Percentiles rank a stretch among this genome's conserved stretches.
Conservation (phyloP, 35 echinoderm and acorn worm species). For the Heliocidaris erythrogramma region DNA sequence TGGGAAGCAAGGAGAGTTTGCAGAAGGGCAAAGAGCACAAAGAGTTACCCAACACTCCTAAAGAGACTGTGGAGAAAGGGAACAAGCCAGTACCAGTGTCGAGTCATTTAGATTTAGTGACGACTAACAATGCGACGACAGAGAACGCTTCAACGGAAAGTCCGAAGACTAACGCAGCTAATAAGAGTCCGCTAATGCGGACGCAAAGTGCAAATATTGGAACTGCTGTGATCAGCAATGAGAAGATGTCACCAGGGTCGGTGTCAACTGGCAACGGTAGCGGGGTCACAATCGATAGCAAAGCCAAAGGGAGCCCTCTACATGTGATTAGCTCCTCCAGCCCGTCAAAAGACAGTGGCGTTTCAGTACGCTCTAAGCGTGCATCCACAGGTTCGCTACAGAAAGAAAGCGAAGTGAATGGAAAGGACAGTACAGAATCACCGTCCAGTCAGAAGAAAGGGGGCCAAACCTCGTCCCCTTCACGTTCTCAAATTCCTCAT, state of each 20-base stretch:
- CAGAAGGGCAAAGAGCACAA: slow-evolving; percentile 64
- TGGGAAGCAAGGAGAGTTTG: slow-evolving; percentile 95
- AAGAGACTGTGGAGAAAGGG: slow-evolving; percentile 80
- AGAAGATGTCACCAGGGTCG: slow-evolving; percentile 33
- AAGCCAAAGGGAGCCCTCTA: slow-evolving; percentile 35
- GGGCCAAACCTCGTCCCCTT: slow-evolving; percentile 47
- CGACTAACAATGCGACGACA: slow-evolving; percentile 13
- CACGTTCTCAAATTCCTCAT: slow-evolving; percentile 43
- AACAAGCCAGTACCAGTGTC: slow-evolving; percentile 81
- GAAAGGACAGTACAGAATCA: slow-evolving; percentile 37
- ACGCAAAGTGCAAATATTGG: slow-evolving; percentile 85
- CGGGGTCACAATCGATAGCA: slow-evolving; percentile 1
- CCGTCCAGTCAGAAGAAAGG: slow-evolving; percentile 58
- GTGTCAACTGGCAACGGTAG: background rate
- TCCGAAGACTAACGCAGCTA: slow-evolving; percentile 59
- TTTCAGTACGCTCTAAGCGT: slow-evolving; percentile 72
- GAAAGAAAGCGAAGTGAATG: slow-evolving; percentile 63
- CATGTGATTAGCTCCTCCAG: slow-evolving; percentile 38
- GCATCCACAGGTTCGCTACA: slow-evolving; percentile 91
- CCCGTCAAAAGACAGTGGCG: slow-evolving; percentile 73
- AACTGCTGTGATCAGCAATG: slow-evolving; percentile 32
- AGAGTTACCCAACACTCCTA: slow-evolving; percentile 35
- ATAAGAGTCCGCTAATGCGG: slow-evolving; percentile 78
- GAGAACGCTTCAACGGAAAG: slow-evolving; percentile 26
- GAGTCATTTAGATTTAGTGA: slow-evolving; percentile 76